Evolutionary conservation across 1,140 invertebrate genomes (phyloP).

Genomic region (Drosophila navojoa): DNA sequence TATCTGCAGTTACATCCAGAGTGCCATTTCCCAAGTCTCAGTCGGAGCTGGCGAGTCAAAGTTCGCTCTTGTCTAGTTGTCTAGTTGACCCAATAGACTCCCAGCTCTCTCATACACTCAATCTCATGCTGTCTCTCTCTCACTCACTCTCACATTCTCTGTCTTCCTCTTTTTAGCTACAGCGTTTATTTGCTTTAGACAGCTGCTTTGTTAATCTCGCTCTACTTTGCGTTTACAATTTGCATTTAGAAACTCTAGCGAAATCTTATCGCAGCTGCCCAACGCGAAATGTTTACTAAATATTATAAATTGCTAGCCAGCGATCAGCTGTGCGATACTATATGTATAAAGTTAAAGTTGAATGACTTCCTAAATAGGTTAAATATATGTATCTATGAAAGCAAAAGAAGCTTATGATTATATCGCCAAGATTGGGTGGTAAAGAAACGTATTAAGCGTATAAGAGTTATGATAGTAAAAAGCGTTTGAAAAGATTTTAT

Average conservation of each 20-base stretch:
- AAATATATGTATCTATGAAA: background rate
- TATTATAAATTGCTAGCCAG: constrained; percentile 27
- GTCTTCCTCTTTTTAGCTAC: background rate
- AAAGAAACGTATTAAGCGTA: no score
- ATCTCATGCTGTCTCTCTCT: background rate
- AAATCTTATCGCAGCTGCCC: constrained; percentile 36
- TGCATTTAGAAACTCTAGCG: constrained; percentile 39
- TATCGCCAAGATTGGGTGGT: no score
- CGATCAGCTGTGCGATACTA: constrained; percentile 37
- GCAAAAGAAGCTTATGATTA: background rate
- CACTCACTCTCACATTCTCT: constrained; percentile 3
- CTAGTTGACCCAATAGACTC: constrained; percentile 50
- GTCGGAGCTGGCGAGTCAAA: constrained; percentile 29
- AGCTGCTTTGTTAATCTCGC: constrained; percentile 39
- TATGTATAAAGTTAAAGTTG: constrained; percentile 30
- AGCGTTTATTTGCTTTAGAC: constrained; percentile 35
- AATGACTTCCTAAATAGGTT: constrained; percentile 32
- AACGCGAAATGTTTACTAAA: constrained; percentile 35
- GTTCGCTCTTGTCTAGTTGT: constrained; percentile 35
- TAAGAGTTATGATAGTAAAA: no score
- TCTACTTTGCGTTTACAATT: constrained; percentile 38
- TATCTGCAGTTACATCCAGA: constrained; percentile 57
- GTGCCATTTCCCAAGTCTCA: constrained; percentile 44
- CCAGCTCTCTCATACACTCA: background rate
- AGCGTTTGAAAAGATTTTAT: no score